Evolutionary conservation across 2,888 invertebrate genomes (phyloP).

Genomic region (Amiota communis): DNA sequence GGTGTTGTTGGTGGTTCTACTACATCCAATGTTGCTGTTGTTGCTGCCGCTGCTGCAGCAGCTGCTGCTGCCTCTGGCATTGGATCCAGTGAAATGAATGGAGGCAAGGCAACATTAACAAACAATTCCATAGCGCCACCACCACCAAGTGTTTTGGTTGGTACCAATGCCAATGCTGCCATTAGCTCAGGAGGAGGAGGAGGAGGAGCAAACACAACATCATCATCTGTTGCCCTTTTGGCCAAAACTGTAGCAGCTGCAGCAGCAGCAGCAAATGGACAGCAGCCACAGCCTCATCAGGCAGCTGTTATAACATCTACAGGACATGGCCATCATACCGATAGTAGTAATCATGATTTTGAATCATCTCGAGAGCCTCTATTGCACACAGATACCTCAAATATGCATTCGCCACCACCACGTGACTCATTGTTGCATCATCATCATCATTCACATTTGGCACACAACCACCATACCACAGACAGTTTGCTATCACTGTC

Average conservation of each 20-base stretch:
- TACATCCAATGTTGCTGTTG: background rate
- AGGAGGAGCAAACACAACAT: background rate
- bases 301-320: constrained; percentile 73
- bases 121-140: constrained; percentile 43
- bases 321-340: constrained; percentile 69
- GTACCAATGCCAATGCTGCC: constrained; percentile 56
- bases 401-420: constrained; percentile 69
- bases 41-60: constrained; percentile 54
- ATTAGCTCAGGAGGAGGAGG: constrained; percentile 44
- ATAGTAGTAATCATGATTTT: constrained; percentile 72
- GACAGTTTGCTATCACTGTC: constrained; percentile 62
- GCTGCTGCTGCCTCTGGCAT: constrained; percentile 35
- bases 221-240: constrained; percentile 17
- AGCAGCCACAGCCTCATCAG: constrained; percentile 68
- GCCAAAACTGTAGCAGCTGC: constrained; percentile 36
- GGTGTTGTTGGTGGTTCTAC: constrained; percentile 31
- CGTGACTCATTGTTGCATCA: constrained; percentile 60
- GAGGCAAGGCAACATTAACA: constrained; percentile 37
- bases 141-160: constrained; percentile 33
- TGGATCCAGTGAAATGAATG: background rate
- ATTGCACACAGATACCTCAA: constrained; percentile 70
- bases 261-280: constrained; percentile 47
- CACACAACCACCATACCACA: constrained; percentile 60
- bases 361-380: constrained; percentile 70
- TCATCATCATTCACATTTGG: constrained; percentile 53